phyloP scores from a whole-genome alignment of 2,888 invertebrate genomes.

The Plagodis pulveraria region DNA sequence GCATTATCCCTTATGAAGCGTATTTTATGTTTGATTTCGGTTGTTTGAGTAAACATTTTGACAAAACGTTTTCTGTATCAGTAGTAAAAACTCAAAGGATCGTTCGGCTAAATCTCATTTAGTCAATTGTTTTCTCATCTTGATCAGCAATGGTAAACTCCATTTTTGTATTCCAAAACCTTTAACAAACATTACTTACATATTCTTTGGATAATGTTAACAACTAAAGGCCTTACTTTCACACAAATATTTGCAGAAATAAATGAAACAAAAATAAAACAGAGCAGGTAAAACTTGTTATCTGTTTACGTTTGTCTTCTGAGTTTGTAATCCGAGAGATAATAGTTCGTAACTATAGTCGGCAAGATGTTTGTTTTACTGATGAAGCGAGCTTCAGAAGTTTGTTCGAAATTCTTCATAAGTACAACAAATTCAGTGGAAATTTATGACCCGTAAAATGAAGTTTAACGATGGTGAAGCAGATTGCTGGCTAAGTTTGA shows the following conservation, averaged over 20 bases:
- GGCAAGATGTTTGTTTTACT: slow-evolving; percentile 69
- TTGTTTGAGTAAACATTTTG: too few species aligned
- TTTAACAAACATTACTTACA: too few species aligned
- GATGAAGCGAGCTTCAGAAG: slow-evolving; percentile 63
- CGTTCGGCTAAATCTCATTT: too few species aligned
- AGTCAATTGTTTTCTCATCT: too few species aligned
- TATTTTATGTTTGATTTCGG: too few species aligned
- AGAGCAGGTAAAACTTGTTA: slow-evolving; percentile 44
- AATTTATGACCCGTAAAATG: not conserved
- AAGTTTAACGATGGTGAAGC: too few species aligned
- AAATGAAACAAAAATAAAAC: slow-evolving; percentile 48
- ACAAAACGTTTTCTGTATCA: too few species aligned
- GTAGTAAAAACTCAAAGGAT: too few species aligned
- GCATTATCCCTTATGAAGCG: too few species aligned
- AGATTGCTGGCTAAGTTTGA: too few species aligned
- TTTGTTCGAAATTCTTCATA: slow-evolving; percentile 67
- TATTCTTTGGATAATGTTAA: not conserved
- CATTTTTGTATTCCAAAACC: too few species aligned
- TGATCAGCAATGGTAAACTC: too few species aligned
- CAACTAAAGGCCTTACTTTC: not conserved
- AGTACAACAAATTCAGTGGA: slow-evolving; percentile 43
- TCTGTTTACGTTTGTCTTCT: slow-evolving; percentile 58
- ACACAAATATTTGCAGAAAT: slow-evolving; percentile 25
- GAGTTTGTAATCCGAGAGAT: slow-evolving; percentile 68
- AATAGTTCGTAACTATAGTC: slow-evolving; percentile 69